A percentile compares a stretch with the other conserved stretches of the same genome.
phyloP scores from a whole-genome alignment of 1,140 invertebrate species.

The Kradibia gibbosae region DNA sequence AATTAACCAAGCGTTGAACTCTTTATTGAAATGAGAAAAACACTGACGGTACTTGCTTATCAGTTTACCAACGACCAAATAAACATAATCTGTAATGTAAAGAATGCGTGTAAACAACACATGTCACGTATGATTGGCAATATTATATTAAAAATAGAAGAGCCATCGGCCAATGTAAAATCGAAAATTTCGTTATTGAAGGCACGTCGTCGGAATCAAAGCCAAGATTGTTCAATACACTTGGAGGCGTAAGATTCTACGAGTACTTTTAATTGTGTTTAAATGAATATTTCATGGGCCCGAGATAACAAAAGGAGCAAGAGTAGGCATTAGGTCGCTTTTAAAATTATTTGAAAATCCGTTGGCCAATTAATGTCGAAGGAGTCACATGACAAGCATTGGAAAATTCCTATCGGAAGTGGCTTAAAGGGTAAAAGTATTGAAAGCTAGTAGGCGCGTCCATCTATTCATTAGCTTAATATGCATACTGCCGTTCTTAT shows the following conservation, averaged over 20 bases:
- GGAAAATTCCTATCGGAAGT: background rate
- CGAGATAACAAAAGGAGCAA: too few species aligned
- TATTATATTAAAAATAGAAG: too few species aligned
- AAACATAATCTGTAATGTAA: background rate
- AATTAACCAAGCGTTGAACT: background rate
- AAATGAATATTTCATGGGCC: too few species aligned
- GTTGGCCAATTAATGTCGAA: too few species aligned
- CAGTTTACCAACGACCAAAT: background rate
- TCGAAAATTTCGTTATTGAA: too few species aligned
- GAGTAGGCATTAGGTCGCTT: background rate
- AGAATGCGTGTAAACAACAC: background rate
- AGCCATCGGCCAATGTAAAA: too few species aligned
- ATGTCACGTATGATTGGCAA: too few species aligned
- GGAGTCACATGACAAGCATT: background rate
- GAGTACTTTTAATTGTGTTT: too few species aligned
- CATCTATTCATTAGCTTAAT: background rate
- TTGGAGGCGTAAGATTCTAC: too few species aligned
- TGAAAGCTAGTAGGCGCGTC: background rate
- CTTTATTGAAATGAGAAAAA: background rate
- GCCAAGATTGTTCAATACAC: too few species aligned
- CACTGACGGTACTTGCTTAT: background rate
- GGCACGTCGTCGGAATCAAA: too few species aligned
- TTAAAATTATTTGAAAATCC: constrained; percentile 10
- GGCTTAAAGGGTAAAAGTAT: background rate
- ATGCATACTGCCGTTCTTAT: background rate